A percentile compares a stretch with the other conserved stretches of the same genome.
phyloP scores from a whole-genome alignment of 37 sponge, comb jelly and placozoan species.

The Aplysina aerophoba region DNA sequence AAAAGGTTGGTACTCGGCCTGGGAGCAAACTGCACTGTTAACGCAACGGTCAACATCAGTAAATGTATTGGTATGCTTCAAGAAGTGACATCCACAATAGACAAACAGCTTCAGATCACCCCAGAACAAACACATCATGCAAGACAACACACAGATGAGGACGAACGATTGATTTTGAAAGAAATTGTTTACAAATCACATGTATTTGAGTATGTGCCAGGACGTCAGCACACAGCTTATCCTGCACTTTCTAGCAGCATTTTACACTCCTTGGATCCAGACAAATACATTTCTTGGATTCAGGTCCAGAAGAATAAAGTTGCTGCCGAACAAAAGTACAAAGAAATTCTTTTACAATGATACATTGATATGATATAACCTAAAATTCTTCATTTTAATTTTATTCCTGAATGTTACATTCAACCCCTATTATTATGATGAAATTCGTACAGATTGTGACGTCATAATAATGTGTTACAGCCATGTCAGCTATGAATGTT shows the following conservation, averaged over 20 bases:
- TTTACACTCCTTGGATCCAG: not conserved
- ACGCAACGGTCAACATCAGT: constrained; percentile 1
- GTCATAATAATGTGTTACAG: too few relatives aligned
- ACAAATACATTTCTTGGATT: not conserved
- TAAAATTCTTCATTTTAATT: too few relatives aligned
- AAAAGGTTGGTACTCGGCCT: not conserved
- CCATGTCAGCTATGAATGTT: too few relatives aligned
- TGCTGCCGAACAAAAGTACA: not conserved
- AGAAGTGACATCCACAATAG: not conserved
- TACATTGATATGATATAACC: too few relatives aligned
- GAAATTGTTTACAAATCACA: constrained; percentile 19
- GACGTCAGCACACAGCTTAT: constrained; percentile 31
- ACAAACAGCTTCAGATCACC: not conserved
- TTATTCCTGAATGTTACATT: too few relatives aligned
- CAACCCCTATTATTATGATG: too few relatives aligned
- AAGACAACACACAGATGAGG: not conserved
- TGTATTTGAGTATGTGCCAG: constrained; percentile 53
- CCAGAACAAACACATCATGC: constrained; percentile 21
- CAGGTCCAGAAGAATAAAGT: not conserved
- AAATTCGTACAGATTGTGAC: too few relatives aligned
- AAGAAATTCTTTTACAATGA: not conserved
- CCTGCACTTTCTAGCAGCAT: not conserved
- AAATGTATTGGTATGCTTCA: not conserved
- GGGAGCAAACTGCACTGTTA: not conserved
- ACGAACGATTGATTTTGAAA: not conserved